These are phyloP conservation scores for Tortricodes alternella DNA, from an alignment of 2,888 invertebrate genomes.

Conservation along the genomic window DNA sequence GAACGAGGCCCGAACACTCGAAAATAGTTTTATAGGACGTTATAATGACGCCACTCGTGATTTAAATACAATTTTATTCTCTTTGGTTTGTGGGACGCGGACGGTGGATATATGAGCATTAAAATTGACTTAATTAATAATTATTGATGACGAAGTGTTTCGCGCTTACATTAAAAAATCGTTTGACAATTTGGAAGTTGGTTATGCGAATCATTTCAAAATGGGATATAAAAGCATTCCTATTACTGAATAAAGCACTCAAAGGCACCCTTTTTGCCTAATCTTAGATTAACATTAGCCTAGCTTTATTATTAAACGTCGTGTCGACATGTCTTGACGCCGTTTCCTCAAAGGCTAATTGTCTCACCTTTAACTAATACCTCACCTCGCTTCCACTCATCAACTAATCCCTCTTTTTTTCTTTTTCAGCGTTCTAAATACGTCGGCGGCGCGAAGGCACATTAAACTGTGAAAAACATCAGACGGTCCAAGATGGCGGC, in stretches of 20 bases:
- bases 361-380: conserved; percentile 62
- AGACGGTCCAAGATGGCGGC: conserved; percentile 67
- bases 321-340: conserved; percentile 54
- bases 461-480: conserved; percentile 72
- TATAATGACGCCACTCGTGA: conserved; percentile 29
- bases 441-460: conserved; percentile 55
- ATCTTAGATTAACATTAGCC: not conserved
- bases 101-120: not conserved
- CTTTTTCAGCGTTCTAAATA: conserved; percentile 74
- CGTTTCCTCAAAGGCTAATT: conserved; percentile 50
- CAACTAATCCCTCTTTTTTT: conserved; percentile 64
- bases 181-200: too few species aligned
- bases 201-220: too few species aligned
- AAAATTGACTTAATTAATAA: not conserved
- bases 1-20: conserved; percentile 35
- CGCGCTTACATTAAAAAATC: not conserved
- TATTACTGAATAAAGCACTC: too few species aligned
- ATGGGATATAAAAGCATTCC: too few species aligned
- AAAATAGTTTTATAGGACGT: conserved; percentile 59
- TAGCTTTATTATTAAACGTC: conserved; percentile 14
- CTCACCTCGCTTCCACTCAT: conserved; percentile 50
- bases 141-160: not conserved
- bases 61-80: conserved; percentile 28
- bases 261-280: not conserved
- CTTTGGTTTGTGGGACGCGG: not conserved